A percentile compares a stretch with the other conserved stretches of the same genome.
Conservation (phyloP, 2,888 invertebrate species). For the Watsonalla cultraria region DNA sequence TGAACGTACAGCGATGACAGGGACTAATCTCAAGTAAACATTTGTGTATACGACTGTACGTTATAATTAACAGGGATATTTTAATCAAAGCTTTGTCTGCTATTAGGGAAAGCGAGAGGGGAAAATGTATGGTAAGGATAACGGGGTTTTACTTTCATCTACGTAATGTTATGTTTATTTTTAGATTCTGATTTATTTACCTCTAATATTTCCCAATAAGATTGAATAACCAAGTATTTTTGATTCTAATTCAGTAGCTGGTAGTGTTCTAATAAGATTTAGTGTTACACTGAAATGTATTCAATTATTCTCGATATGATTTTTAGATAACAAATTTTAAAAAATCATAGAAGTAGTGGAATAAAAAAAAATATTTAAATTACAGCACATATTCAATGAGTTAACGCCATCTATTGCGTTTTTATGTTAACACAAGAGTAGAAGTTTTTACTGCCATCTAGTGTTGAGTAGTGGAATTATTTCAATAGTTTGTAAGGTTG, state of each 20-base stretch:
- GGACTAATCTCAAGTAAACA: constrained; percentile 20
- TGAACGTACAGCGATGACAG: constrained; percentile 22
- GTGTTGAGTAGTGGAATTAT: background rate
- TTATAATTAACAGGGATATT: background rate
- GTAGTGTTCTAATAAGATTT: no score
- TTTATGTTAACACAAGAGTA: background rate
- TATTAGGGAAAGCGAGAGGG: constrained; percentile 7
- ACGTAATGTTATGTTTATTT: no score
- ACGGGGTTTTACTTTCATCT: no score
- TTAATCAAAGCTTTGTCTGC: background rate
- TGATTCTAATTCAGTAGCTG: no score
- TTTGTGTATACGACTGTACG: background rate
- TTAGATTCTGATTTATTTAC: no score
- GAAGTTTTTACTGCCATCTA: background rate
- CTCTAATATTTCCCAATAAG: no score
- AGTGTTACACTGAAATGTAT: no score
- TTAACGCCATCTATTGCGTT: background rate
- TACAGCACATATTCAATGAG: background rate
- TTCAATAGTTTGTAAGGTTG: background rate
- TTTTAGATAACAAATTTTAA: no score
- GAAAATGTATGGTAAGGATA: constrained; percentile 14
- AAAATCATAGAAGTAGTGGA: no score
- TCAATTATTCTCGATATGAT: no score
- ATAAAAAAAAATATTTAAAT: no score
- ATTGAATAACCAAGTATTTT: no score